Conservation (phyloP, 2,797 vertebrate genomes). For the Euphonia xanthogaster region DNA sequence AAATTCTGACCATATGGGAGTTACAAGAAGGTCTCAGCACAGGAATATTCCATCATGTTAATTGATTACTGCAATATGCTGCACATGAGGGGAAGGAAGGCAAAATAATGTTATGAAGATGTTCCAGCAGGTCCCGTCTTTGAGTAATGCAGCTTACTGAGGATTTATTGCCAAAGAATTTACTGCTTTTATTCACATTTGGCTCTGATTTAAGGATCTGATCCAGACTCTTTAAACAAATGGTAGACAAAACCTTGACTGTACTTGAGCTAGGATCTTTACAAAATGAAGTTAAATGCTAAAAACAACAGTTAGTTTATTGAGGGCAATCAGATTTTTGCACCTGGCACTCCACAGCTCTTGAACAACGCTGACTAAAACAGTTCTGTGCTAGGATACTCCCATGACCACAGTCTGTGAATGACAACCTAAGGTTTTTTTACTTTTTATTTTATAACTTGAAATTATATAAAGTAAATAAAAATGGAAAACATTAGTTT, state of each 20-base stretch:
- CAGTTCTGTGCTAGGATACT: not conserved
- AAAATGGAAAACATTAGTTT: not conserved
- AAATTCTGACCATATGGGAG: constrained; percentile 54
- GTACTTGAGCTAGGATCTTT: not conserved
- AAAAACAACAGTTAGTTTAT: not conserved
- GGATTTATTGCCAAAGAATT: constrained; percentile 38
- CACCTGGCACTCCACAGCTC: not conserved
- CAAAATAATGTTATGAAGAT: constrained; percentile 43
- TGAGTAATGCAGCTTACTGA: constrained; percentile 23
- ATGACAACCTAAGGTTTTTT: not conserved
- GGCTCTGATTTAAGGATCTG: constrained; percentile 29
- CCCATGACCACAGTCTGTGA: not conserved
- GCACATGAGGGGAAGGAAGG: constrained; percentile 33
- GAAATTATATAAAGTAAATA: not conserved
- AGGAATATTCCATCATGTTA: constrained; percentile 52
- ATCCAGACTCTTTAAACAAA: constrained; percentile 10
- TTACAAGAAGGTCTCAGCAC: constrained; percentile 14
- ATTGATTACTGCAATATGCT: constrained; percentile 63
- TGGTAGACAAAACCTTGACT: constrained; percentile 11
- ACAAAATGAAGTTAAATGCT: not conserved
- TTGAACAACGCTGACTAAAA: not conserved
- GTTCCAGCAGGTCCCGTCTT: constrained; percentile 8
- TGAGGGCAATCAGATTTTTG: not conserved
- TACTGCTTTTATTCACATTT: constrained; percentile 29
- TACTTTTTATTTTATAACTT: not conserved